phyloP scores from a whole-genome alignment of 2,113 vertebrate genomes.

The Gasterosteus nipponicus region DNA sequence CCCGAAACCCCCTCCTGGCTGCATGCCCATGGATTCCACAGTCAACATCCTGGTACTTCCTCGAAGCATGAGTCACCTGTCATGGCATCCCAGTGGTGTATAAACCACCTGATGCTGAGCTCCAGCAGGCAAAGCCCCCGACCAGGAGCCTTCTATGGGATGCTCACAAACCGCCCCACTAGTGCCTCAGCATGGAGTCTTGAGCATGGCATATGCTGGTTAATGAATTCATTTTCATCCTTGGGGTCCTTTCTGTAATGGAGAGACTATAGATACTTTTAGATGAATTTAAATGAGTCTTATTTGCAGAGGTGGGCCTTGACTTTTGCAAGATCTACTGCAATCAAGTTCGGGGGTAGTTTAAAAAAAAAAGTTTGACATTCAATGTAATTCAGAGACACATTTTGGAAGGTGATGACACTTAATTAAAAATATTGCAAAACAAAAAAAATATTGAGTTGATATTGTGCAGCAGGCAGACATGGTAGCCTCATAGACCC shows the following conservation, averaged over 20 bases:
- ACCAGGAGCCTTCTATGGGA: background rate
- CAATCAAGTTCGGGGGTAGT: background rate
- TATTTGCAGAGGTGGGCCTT: background rate
- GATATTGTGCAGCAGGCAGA: background rate
- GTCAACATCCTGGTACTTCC: conserved; percentile 35
- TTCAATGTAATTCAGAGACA: background rate
- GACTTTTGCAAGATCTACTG: background rate
- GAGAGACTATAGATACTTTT: background rate
- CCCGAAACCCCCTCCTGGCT: conserved; percentile 40
- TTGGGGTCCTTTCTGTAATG: conserved; percentile 11
- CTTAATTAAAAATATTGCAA: too few relatives aligned
- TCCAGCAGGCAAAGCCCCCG: conserved; percentile 9
- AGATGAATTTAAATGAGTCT: background rate
- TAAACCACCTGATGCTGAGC: conserved; percentile 29
- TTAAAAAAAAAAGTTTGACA: background rate
- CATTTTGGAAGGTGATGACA: background rate
- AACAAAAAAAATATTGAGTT: background rate
- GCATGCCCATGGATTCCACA: conserved; percentile 68
- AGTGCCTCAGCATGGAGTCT: conserved; percentile 64
- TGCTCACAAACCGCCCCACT: conserved; percentile 25
- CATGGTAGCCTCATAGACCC: background rate
- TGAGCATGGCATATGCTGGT: conserved; percentile 64
- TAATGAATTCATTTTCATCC: conserved; percentile 12
- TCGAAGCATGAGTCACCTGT: conserved; percentile 71
- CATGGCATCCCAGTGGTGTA: conserved; percentile 31